Evolutionary conservation across 2,888 invertebrate genomes (phyloP).

Genomic region (Agrilus biguttatus): DNA sequence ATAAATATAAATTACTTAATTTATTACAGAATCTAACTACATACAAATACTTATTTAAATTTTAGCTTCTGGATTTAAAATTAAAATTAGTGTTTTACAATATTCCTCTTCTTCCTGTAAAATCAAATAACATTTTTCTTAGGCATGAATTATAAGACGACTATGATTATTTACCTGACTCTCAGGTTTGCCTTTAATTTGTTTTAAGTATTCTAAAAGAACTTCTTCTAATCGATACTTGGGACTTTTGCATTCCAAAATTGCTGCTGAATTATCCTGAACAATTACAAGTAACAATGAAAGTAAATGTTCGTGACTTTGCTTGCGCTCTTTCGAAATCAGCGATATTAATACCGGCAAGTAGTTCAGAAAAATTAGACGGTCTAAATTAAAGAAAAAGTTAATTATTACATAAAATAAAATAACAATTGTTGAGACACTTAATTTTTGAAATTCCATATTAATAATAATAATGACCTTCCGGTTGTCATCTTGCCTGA

Average conservation of each 20-base stretch:
- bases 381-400: constrained; percentile 14
- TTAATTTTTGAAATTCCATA: too few species aligned
- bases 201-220: constrained; percentile 26
- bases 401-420: constrained; percentile 1
- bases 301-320: constrained; percentile 37
- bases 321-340: constrained; percentile 16
- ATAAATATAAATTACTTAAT: too few species aligned
- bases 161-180: constrained; percentile 19
- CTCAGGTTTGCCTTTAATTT: constrained; percentile 30
- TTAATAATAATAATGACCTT: too few species aligned
- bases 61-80: too few species aligned
- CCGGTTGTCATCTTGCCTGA: too few species aligned
- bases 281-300: constrained; percentile 33
- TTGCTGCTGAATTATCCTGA: constrained; percentile 27
- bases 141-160: neutral
- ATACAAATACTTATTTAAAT: too few species aligned
- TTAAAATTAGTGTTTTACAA: constrained; percentile 10
- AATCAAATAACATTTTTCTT: neutral
- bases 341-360: constrained; percentile 19
- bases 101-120: constrained; percentile 17
- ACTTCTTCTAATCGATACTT: constrained; percentile 29
- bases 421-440: too few species aligned
- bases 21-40: too few species aligned
- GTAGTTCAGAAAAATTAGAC: constrained; percentile 20
- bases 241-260: constrained; percentile 30